Base-by-base conservation (phyloP, 2,797 vertebrate species). In the Gadopsis bispinosus region DNA sequence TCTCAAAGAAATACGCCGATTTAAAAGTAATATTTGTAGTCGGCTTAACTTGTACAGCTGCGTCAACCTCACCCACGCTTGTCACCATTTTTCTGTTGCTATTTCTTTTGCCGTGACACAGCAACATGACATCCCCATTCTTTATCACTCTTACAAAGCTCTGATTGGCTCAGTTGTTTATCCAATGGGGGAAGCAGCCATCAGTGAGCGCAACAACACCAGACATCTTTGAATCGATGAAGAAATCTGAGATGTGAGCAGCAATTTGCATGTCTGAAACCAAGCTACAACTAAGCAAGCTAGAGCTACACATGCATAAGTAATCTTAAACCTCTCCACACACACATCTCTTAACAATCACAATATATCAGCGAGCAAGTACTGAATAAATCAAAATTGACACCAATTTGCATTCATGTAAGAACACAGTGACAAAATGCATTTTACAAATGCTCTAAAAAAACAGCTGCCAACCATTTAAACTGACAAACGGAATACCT, bases 131-230 rank as follows among this genome's bases (percentile, higher is more conserved):
- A 22, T 68, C 22, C 0, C 13, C 9, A 5, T 55, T 54, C 20
- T 56, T 63, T 55, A 56, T 72, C 35, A 35, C 1, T 1, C 50
- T 20, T 71, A 45, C 51, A 39, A 45, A 53, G 31, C 14, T 61
- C 22, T 70, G 41, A 63, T 58, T 73, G 45, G 50, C 17, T 69
- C 31, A 29, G 37, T 64, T 73, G n/a, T 63, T 59, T 63, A 22
- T 62, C 65, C 41, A 55, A 10, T 4, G 22, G 11, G 35, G 12
- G 39, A 12, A 69, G 51, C 50, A 3, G 37, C 37, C 66, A 55
- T 43, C 17, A 8, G 16, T n/a, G n/a, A 48, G 29, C 31, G 4
- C 37, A 41, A n/a, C 59, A 73, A 7, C 39, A 7, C 26, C 54
- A 56, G 31, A n/a, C 56, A 47, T 47, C n/a, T 45, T 80, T 33